Base-by-base conservation (phyloP, 2,113 vertebrate genomes). In the Brienomyrus brachyistius region DNA sequence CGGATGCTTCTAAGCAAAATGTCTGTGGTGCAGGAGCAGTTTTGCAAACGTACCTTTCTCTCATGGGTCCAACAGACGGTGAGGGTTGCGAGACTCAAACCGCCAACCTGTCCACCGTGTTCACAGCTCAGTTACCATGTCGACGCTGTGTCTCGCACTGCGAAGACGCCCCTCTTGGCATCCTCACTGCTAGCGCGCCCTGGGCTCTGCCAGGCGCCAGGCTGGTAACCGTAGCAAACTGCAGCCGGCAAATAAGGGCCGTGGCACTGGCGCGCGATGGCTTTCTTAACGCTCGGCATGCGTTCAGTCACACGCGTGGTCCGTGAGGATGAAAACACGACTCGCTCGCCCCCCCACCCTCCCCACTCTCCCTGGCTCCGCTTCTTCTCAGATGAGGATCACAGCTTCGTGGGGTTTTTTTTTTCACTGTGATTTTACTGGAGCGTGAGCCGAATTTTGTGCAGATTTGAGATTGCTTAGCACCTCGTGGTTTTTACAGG, bases 251-350 rank as follows among this genome's bases (percentile, higher is more conserved):
- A 40, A 15, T 84, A 84, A 48, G 82, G 48, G 43, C 21, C 45
- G 9, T 84, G 40, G 82, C 82, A 84, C 82, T 45, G 45, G 21
- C 15, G 82, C 19, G 21, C 43, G 51, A 87, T 54, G 48, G 85
- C 51, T 87, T 54, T 87, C 85, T 48, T 87, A 87, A 54, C 85
- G 51, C 85, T 87, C 50, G 31, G 27, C 48, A 50, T 87, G 85
- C 85, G 50, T 56, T 54, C 21, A 40, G 51, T 87, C 85, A 87
- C 51, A 54, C 51, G n/a, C 35, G 50, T 40, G 51, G 85, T 54
- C 51, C 19, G 85, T 19, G 82, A 7, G 47, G 85, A 87, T 87
- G 85, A 87, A 87, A 87, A 87, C 51, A 56, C 85, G 9, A 15
- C 27, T 21, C 1, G 2, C 50, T 52, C 31, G 27, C 47, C 85